A percentile compares a stretch with the other conserved stretches of the same genome.
Conservation (phyloP, 2,113 vertebrate species). For the Leiothrix lutea region DNA sequence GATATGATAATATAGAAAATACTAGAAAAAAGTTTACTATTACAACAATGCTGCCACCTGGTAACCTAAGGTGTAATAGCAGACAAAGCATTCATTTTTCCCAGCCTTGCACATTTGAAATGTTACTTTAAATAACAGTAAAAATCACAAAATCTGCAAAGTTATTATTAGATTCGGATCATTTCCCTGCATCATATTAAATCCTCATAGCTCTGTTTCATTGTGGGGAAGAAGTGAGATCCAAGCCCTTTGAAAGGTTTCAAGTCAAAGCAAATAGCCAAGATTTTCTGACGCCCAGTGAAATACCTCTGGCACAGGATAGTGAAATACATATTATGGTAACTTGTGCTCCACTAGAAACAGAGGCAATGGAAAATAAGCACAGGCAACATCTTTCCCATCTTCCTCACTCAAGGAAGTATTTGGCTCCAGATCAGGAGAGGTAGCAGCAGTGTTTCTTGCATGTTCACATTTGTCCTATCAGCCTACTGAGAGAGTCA, state of each 20-base stretch:
- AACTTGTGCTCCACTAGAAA: background rate
- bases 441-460: background rate
- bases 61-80: slow-evolving; percentile 21
- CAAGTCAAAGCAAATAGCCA: background rate
- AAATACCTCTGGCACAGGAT: background rate
- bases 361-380: background rate
- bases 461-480: background rate
- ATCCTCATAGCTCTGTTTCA: background rate
- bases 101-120: background rate
- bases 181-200: background rate
- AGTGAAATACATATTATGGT: background rate
- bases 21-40: background rate
- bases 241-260: background rate
- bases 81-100: background rate
- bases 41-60: slow-evolving; percentile 58
- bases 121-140: background rate
- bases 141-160: background rate
- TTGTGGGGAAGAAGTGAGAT: background rate
- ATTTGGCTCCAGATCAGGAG: background rate
- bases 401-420: background rate
- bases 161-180: background rate
- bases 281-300: background rate
- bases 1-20: background rate
- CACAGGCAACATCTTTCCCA: background rate
- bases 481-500: background rate